Percentiles rank a stretch among this genome's conserved stretches.
Evolutionary conservation across 2,888 invertebrate genomes (phyloP).

Genomic region (Euplagia quadripunctaria): DNA sequence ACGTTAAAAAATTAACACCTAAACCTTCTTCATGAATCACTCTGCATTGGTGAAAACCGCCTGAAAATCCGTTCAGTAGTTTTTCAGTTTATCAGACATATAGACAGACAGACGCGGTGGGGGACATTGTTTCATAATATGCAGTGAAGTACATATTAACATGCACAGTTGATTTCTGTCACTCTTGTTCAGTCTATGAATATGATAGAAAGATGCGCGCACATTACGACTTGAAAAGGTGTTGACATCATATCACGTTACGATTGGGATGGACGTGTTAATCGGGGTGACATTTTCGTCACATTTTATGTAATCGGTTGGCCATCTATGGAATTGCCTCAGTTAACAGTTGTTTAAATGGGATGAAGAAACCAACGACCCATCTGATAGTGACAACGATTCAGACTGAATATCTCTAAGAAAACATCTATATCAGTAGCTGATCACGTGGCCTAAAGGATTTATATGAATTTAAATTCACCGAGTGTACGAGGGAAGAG

Average conservation of each 20-base stretch:
- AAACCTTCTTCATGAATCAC: too few relatives aligned
- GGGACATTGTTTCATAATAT: too few relatives aligned
- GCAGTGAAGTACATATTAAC: too few relatives aligned
- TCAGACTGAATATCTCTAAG: background rate
- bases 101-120: too few relatives aligned
- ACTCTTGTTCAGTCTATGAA: too few relatives aligned
- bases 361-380: background rate
- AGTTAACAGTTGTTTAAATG: background rate
- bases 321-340: background rate
- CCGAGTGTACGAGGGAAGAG: background rate
- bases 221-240: background rate
- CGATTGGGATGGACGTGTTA: constrained; percentile 1
- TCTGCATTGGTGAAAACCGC: too few relatives aligned
- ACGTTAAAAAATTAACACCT: too few relatives aligned
- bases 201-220: too few relatives aligned
- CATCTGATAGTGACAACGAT: background rate
- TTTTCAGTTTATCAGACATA: too few relatives aligned
- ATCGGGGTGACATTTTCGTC: background rate
- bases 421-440: background rate
- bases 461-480: background rate
- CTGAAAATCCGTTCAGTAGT: too few relatives aligned
- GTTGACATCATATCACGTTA: background rate
- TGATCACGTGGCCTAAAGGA: background rate
- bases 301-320: constrained; percentile 42
- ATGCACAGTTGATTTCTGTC: too few relatives aligned